Percentiles rank a stretch among this genome's conserved stretches.
These are phyloP conservation scores for Herpetotheres cachinnans DNA, from an alignment of 2,113 vertebrate species.

Conservation along the genomic window DNA sequence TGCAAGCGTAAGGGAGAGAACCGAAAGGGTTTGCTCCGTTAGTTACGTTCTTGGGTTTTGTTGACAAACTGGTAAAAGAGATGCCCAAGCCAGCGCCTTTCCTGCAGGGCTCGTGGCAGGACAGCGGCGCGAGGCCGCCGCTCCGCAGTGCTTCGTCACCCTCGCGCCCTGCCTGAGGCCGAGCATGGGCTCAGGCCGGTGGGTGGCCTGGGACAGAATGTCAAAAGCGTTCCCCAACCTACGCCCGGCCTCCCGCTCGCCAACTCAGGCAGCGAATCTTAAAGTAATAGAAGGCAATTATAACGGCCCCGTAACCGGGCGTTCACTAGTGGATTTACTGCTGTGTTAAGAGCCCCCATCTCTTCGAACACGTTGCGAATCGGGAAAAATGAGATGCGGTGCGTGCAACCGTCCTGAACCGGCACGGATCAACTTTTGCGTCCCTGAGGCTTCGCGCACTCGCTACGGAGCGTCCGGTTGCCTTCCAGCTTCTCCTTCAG, in stretches of 20 bases:
- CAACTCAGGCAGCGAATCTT: neutral
- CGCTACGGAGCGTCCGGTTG: neutral
- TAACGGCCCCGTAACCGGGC: accelerated
- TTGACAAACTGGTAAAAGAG: neutral
- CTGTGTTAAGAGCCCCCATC: neutral
- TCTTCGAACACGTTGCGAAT: neutral
- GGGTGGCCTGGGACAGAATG: neutral
- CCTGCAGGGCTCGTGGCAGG: neutral
- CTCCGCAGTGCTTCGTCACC: neutral
- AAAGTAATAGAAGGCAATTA: neutral
- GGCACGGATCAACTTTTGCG: neutral
- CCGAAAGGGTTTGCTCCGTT: accelerated
- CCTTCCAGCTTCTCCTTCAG: neutral
- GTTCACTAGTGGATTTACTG: neutral
- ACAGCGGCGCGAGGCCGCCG: neutral
- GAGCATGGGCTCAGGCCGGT: neutral
- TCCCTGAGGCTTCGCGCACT: neutral
- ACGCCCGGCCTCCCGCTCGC: neutral
- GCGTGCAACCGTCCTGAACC: neutral
- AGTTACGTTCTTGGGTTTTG: neutral
- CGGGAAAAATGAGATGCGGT: neutral
- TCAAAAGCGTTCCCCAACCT: neutral
- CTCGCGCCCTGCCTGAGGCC: neutral
- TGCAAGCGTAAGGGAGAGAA: neutral
- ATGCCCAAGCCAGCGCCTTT: neutral